Base-by-base conservation (phyloP, 2,888 invertebrate genomes). In the Chymomyza amoena region DNA sequence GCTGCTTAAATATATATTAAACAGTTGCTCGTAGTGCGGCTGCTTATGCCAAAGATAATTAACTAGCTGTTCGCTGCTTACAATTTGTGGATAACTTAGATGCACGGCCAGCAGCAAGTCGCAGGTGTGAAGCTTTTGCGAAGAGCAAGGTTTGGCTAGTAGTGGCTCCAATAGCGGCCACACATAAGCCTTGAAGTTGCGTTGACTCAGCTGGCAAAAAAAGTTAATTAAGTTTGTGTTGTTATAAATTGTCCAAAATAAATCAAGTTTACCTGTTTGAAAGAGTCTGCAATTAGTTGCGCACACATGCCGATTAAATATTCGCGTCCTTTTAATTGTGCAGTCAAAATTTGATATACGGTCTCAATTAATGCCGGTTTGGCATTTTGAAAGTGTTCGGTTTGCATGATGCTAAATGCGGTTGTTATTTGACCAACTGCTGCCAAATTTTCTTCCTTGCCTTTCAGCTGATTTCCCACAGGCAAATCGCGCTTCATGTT, bases 401-500 rank as follows among this genome's bases (percentile, higher is more conserved):
- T 71, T 2, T 73, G 51, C 5, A 84, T 6, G 0, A 87, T 69
- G 28, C 71, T 39, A 36, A 69, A 28, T 1, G 65, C 65, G 0
- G 74, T 73, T 0, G 87, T 7, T 28, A 83, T 16, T 6, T 83
- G 85, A 0, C 87, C 82, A 6, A 83, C 73, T 6, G 68, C 85
- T 1, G 82, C 82, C 7, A 87, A 45, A 0, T 74, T 60, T 6
- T 83, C 87, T 7, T 84, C 85, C 25, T 76, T 87, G 59, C 80
- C 74, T 18, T 70, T 79, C 0, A 69, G 73, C 61, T 69, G 77
- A 28, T 18, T 28, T 13, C 20, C 60, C 3, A 72, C 68, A 0
- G 68, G 74, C 18, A 83, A 52, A 32, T 76, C 83, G 0, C 57
- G 61, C 32, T 77, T 77, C 4, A 82, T 3, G 0, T 67, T 65